Evolutionary conservation across 2,888 invertebrate species (phyloP).

Genomic region (Macrophya alboannulata): DNA sequence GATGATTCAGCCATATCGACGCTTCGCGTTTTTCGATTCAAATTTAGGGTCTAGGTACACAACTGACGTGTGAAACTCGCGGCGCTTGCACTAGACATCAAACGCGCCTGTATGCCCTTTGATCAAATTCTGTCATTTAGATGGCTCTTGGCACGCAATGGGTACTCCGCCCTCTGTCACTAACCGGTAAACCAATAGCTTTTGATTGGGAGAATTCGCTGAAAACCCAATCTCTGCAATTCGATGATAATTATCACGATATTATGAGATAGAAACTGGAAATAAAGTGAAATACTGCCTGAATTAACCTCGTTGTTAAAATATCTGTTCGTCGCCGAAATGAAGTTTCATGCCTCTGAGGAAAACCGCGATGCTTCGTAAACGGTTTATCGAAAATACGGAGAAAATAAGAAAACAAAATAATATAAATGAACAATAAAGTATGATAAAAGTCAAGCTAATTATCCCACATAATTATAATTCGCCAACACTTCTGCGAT

Average conservation of each 20-base stretch:
- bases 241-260: not conserved
- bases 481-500: not conserved
- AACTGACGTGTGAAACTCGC: conserved; percentile 70
- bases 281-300: not conserved
- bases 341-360: not conserved
- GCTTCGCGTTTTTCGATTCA: not conserved
- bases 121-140: conserved; percentile 78
- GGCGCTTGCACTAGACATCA: conserved; percentile 78
- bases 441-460: not conserved
- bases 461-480: not conserved
- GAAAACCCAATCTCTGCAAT: not conserved
- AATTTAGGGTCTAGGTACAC: conserved; percentile 26
- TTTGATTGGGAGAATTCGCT: conserved; percentile 4
- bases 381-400: not conserved
- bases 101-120: conserved; percentile 76
- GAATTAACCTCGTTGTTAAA: not conserved
- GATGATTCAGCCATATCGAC: conserved; percentile 19
- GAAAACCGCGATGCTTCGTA: not conserved
- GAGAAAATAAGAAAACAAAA: not conserved
- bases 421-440: too few relatives aligned
- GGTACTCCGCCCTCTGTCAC: conserved; percentile 34
- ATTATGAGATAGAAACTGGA: not conserved
- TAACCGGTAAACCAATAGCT: conserved; percentile 31
- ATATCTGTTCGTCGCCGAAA: not conserved
- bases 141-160: conserved; percentile 74